Conservation (phyloP, 2,888 invertebrate species). For the Drosophila kambysellisi region DNA sequence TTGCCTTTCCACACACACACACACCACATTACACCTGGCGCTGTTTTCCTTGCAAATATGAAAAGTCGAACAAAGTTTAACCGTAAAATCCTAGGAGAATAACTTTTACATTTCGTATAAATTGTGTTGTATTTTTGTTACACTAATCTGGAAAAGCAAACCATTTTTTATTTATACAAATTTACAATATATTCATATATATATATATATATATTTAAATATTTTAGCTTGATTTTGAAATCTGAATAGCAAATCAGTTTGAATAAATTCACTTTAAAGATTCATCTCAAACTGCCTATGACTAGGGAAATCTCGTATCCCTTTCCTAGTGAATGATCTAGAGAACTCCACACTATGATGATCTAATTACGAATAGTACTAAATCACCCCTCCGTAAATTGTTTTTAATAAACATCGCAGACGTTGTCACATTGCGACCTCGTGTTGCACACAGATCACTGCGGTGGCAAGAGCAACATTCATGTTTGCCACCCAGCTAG, state of each 20-base stretch:
- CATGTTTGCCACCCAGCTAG: slow-evolving; percentile 83
- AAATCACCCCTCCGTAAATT: slow-evolving; percentile 38
- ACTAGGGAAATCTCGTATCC: neutral
- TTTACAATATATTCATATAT: too few relatives aligned
- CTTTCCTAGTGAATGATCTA: neutral
- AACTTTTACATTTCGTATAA: slow-evolving; percentile 28
- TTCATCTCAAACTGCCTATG: neutral
- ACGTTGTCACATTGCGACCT: slow-evolving; percentile 44
- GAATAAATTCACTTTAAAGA: neutral
- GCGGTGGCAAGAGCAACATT: slow-evolving; percentile 37
- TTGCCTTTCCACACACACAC: neutral
- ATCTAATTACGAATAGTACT: slow-evolving; percentile 57
- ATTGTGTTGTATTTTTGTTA: slow-evolving; percentile 23
- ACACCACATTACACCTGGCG: slow-evolving; percentile 12
- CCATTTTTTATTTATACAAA: neutral
- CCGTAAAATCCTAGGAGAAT: slow-evolving; percentile 19
- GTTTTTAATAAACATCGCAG: slow-evolving; percentile 24
- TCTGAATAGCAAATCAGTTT: neutral
- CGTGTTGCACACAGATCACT: neutral
- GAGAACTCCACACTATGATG: slow-evolving; percentile 42
- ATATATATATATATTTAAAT: too few relatives aligned
- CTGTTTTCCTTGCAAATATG: slow-evolving; percentile 7
- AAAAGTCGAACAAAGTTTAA: slow-evolving; percentile 32
- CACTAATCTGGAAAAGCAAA: slow-evolving; percentile 12
- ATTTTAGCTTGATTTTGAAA: too few relatives aligned